Conservation (phyloP, 1,140 invertebrate species). For the Rhagoletis pomonella region DNA sequence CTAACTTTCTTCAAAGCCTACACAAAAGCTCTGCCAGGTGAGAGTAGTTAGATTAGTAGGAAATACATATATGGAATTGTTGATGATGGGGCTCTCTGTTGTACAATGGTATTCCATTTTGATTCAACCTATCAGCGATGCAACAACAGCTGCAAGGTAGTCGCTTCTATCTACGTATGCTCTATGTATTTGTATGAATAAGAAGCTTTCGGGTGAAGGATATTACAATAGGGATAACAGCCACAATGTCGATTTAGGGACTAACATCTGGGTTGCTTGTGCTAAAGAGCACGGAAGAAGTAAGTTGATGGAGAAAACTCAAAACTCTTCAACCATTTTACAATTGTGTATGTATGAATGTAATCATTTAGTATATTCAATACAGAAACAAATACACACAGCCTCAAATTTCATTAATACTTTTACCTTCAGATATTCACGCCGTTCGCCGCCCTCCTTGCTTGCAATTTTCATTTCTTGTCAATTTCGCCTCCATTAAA, state of each 20-base stretch:
- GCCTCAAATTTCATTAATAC: too few species aligned
- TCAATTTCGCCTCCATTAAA: too few species aligned
- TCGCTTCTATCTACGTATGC: not conserved
- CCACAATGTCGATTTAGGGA: not conserved
- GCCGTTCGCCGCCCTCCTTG: too few species aligned
- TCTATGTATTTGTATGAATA: not conserved
- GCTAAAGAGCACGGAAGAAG: too few species aligned
- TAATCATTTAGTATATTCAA: too few species aligned
- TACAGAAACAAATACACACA: too few species aligned
- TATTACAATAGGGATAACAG: not conserved
- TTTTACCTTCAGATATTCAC: too few species aligned
- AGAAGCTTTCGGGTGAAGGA: not conserved
- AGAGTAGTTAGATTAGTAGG: not conserved
- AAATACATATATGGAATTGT: not conserved
- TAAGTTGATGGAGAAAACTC: too few species aligned
- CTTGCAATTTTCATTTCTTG: too few species aligned
- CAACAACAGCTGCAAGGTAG: not conserved
- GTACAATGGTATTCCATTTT: slow-evolving; percentile 16
- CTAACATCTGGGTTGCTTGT: too few species aligned
- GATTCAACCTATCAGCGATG: not conserved
- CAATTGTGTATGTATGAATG: too few species aligned
- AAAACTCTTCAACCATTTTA: too few species aligned
- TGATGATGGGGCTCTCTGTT: not conserved
- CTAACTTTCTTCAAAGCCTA: not conserved
- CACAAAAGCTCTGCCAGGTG: not conserved